These are phyloP conservation scores for Trichopoda pennipes DNA, from an alignment of 2,888 invertebrate genomes.

Conservation along the genomic window DNA sequence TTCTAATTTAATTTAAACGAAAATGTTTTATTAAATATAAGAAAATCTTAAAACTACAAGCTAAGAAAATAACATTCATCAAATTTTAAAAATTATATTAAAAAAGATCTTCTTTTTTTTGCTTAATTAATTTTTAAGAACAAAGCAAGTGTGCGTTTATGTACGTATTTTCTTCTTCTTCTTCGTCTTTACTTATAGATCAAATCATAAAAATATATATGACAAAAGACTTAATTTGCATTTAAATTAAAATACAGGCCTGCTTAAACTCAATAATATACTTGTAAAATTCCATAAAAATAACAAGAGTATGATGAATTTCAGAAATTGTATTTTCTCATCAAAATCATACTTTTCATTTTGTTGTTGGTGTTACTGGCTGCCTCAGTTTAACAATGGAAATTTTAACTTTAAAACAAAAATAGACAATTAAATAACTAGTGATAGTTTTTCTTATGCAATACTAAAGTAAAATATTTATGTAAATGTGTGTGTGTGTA, in stretches of 20 bases:
- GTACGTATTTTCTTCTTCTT: neutral
- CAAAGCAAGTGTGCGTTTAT: constrained; percentile 24
- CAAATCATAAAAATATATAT: constrained; percentile 61
- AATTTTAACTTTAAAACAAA: constrained; percentile 42
- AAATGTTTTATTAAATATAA: constrained; percentile 25
- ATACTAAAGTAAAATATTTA: neutral
- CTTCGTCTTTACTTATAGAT: constrained; percentile 28
- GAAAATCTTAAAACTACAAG: neutral
- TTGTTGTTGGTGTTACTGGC: neutral
- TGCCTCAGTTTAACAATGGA: constrained; percentile 26
- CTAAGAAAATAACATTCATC: constrained; percentile 36
- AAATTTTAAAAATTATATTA: constrained; percentile 52
- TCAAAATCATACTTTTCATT: neutral
- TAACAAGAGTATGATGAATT: constrained; percentile 20
- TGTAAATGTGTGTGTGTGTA: constrained; percentile 20
- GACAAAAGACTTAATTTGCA: constrained; percentile 80
- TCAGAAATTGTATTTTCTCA: neutral
- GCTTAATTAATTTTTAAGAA: constrained; percentile 31
- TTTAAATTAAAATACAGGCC: constrained; percentile 77
- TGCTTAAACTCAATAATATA: constrained; percentile 69
- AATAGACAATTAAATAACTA: constrained; percentile 57
- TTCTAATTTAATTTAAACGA: constrained; percentile 40
- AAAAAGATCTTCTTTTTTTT: constrained; percentile 34
- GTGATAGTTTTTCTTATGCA: constrained; percentile 45
- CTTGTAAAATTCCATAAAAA: constrained; percentile 54